Evolutionary conservation across 2,888 invertebrate genomes (phyloP).

Genomic region (Dione juno): DNA sequence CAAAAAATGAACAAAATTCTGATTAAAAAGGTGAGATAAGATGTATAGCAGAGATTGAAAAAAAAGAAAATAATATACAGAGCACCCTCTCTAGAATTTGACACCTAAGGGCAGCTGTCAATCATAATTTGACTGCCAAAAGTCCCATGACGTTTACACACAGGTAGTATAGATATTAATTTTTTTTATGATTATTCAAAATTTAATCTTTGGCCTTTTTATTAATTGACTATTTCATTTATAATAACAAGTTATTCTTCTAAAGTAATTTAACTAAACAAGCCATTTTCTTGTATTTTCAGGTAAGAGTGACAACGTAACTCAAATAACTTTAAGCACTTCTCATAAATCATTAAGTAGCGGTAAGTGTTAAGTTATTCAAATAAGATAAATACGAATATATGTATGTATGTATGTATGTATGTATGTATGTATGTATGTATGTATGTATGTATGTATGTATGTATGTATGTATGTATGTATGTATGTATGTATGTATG

Average conservation of each 20-base stretch:
- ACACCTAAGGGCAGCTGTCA: constrained; percentile 18
- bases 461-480: no score
- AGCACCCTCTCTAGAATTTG: neutral
- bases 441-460: no score
- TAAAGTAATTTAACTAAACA: constrained; percentile 3
- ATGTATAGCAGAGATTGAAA: neutral
- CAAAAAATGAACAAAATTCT: no score
- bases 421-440: no score
- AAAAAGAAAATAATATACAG: neutral
- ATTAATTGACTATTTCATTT: neutral
- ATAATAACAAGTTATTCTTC: neutral
- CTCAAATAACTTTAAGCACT: neutral
- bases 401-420: no score
- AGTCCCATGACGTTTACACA: constrained; percentile 1
- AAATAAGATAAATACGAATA: neutral
- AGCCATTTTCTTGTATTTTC: constrained; percentile 18
- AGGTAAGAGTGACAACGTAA: constrained; percentile 25
- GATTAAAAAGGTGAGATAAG: no score
- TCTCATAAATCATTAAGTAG: neutral
- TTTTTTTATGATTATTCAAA: neutral
- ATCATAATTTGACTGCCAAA: neutral
- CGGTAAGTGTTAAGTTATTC: neutral
- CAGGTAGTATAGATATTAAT: neutral
- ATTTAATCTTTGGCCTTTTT: neutral
- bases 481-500: no score